Evolutionary conservation across 2,888 invertebrate species (phyloP).

Genomic region (Apamea crenata): DNA sequence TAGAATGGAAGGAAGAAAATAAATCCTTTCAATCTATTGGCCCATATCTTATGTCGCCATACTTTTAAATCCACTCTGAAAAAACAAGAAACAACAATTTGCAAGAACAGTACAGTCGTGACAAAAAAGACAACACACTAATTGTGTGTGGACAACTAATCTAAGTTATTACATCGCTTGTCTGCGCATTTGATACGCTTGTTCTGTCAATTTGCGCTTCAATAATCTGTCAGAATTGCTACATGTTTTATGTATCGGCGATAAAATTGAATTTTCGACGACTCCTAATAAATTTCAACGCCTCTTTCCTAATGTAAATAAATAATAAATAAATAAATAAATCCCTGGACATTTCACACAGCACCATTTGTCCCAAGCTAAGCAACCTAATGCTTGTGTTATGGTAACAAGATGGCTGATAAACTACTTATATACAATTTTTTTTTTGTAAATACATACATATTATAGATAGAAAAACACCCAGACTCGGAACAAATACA

Average conservation of each 20-base stretch:
- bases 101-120: constrained; percentile 21
- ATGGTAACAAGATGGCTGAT: no score
- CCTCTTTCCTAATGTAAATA: constrained; percentile 27
- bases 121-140: constrained; percentile 54
- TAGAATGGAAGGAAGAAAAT: not conserved
- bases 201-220: constrained; percentile 66
- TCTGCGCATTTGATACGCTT: constrained; percentile 66
- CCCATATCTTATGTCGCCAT: constrained; percentile 3
- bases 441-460: no score
- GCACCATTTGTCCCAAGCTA: no score
- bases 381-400: no score
- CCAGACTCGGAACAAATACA: no score
- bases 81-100: constrained; percentile 44
- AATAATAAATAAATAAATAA: no score
- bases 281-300: constrained; percentile 51
- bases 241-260: constrained; percentile 51
- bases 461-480: no score
- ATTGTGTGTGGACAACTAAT: constrained; percentile 66
- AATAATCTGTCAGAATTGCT: constrained; percentile 65
- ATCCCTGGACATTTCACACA: no score
- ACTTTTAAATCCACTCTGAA: constrained; percentile 4
- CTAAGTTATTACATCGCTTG: constrained; percentile 63
- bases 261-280: constrained; percentile 63
- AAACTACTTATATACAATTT: no score
- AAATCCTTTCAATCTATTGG: not conserved